Evolutionary conservation across 1,140 invertebrate species (phyloP), one percentile per base, ranked within the genome.

Genomic region (Phenacoccus solenopsis): DNA sequence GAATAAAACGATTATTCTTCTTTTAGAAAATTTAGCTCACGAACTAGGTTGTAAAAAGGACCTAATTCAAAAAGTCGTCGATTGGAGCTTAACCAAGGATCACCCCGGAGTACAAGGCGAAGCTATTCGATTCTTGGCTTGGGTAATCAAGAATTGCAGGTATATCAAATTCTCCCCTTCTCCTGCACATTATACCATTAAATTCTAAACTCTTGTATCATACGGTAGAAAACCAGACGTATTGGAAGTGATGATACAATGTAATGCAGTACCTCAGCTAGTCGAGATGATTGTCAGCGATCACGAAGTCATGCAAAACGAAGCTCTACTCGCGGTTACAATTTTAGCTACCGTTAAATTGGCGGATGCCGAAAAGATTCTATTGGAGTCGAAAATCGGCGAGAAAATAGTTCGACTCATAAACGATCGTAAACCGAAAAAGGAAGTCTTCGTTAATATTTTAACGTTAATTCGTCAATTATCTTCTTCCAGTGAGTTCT

Each of bases 271-370:
- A 21, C 82, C 84, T 28, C 85, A 86, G 72, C 79, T 95, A 71
- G 86, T 93, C 5, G 84, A 84, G 76, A 94, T 94, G 92, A 81
- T 90, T 70, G 82, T 84, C 0, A 88, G 89, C 3, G 87, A 90
- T 73, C 89, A 94, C 79, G 78, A 86, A 12, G 84, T 93, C 0
- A 94, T 95, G 93, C 90, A 93, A 77, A 94, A 91, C 77, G 91
- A 94, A 80, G 90, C 91, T 0, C 81, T 90, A 24, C 78, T 88
- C 56, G 84, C 88, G 28, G 79, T 90, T 24, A 86, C 84, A 72
- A 81, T 90, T 21, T 76, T 89, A 0, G 79, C 82, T 73, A 76
- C 81, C 68, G 81, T 82, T 71, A 38, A 74, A 69, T 67, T 75
- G 28, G 67, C 74, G 13, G 73, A 74, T 71, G 74, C 74, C 28